A percentile compares a stretch with the other conserved stretches of the same genome.
These are phyloP conservation scores for Leptinotarsa tumamoca DNA, from an alignment of 2,888 invertebrate species.

Conservation along the genomic window DNA sequence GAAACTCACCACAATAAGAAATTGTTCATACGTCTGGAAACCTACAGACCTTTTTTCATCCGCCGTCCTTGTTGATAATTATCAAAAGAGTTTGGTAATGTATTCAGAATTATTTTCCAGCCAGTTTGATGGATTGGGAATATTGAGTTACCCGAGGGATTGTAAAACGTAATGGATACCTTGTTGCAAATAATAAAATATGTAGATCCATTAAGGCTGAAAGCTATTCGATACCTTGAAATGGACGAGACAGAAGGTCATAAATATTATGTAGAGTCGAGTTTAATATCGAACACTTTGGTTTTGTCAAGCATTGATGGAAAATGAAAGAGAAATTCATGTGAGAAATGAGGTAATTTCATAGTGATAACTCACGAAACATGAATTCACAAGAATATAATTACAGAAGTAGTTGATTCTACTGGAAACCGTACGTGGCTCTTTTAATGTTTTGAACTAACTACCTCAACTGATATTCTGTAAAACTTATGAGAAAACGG, in stretches of 20 bases:
- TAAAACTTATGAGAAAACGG: too few species aligned
- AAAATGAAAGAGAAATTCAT: not conserved
- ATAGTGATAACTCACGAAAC: not conserved
- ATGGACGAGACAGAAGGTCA: conserved; percentile 30
- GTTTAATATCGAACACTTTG: conserved; percentile 11
- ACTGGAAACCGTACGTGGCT: too few species aligned
- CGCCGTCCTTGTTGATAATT: conserved; percentile 9
- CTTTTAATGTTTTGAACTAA: too few species aligned
- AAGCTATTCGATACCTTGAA: conserved; percentile 43
- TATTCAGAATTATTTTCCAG: conserved; percentile 47
- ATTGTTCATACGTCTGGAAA: not conserved
- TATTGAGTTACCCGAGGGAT: conserved; percentile 55
- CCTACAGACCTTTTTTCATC: not conserved
- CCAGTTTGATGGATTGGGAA: conserved; percentile 58
- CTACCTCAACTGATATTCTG: too few species aligned
- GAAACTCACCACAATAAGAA: too few species aligned
- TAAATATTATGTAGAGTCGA: conserved; percentile 35
- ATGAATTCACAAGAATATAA: not conserved
- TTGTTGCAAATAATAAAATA: conserved; percentile 57
- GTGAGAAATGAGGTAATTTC: not conserved
- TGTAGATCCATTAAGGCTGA: conserved; percentile 59
- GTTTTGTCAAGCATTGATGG: not conserved
- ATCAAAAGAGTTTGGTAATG: conserved; percentile 30
- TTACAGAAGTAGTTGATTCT: not conserved
- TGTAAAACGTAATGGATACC: conserved; percentile 53